Evolutionary conservation across 2,888 invertebrate genomes (phyloP), one percentile per base, ranked within the genome.

Genomic region (Alloplasta piceator): DNA sequence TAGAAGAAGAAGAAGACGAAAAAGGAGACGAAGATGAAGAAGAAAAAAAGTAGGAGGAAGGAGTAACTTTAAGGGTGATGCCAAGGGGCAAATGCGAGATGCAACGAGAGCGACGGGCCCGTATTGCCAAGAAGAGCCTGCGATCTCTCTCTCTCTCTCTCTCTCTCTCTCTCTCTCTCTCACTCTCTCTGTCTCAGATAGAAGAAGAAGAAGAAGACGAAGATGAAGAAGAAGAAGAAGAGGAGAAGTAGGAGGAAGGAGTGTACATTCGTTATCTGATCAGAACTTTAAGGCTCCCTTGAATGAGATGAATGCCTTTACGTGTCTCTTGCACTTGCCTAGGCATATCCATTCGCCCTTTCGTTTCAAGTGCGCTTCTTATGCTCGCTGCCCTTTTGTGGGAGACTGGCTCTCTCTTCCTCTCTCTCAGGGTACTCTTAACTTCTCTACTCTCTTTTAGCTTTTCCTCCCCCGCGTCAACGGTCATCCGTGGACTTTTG

Each of bases 301-400:
- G 91, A 91, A 91, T 90, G 91, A 91, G 91, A 91, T 91, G 90
- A 91, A 91, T 91, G 90, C 90, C 89, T 91, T 89, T 89, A 90
- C 89, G 90, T 90, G 91, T 90, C 90, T 91, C 90, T 90, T 91
- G 89, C 90, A 90, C 91, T 91, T 90, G 89, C 89, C 90, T 90
- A 90, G 89, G 89, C 89, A 89, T 88, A 90, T 90, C 90, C 90
- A 90, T 90, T 89, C 89, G 89, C 88, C 87, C 89, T 91, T 91
- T 90, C 89, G 89, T 89, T 90, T 89, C 89, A 85, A 88, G 88
- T 76, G 76, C 73, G 73, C 80, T 82, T 82, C 78, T 74, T 70
- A 70, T 64, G 77, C 73, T 72, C 85, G 87, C 87, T 91, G 91
- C 89, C 90, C 90, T 91, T 91, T 91, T 88, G 90, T 90, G 88